A percentile compares a stretch with the other conserved stretches of the same genome.
Evolutionary conservation across 2,888 invertebrate species (phyloP).

Genomic region (Ichneumoninae sp.): DNA sequence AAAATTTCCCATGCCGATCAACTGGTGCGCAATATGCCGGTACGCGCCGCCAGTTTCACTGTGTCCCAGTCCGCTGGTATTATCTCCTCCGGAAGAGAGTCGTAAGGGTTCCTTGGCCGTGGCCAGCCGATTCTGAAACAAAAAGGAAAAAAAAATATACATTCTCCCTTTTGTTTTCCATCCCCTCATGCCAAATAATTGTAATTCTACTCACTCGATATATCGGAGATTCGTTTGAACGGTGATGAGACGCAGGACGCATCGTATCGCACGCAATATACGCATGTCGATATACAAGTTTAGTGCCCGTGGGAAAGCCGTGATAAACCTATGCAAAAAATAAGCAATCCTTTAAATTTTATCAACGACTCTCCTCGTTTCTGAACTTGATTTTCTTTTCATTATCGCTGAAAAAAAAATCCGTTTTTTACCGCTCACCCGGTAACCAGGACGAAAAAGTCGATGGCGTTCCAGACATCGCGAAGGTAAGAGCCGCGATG

Average conservation of each 20-base stretch:
- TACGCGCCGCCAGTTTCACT: slow-evolving; percentile 9
- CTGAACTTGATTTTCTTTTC: background rate
- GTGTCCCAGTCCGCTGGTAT: slow-evolving; percentile 10
- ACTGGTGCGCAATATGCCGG: slow-evolving; percentile 1
- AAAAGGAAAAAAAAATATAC: background rate
- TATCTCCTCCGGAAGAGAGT: slow-evolving; percentile 12
- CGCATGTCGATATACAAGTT: slow-evolving; percentile 1
- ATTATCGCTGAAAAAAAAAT: background rate
- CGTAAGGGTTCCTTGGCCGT: slow-evolving; percentile 6
- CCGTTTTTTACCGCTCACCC: slow-evolving; percentile 90
- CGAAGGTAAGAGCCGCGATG: slow-evolving; percentile 99
- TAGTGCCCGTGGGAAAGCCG: background rate
- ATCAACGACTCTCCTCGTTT: background rate
- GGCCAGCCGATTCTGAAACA: slow-evolving; percentile 16
- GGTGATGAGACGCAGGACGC: slow-evolving; percentile 20
- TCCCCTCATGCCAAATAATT: background rate
- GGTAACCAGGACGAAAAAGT: slow-evolving; percentile 99
- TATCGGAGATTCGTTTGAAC: slow-evolving; percentile 25
- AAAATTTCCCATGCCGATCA: background rate
- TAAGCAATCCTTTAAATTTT: background rate
- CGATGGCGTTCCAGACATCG: slow-evolving; percentile 99
- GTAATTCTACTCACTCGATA: background rate
- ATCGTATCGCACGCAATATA: slow-evolving; percentile 11
- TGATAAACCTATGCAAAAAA: background rate
- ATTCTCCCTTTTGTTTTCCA: background rate